Conservation (phyloP, 1,140 invertebrate genomes). For the Apis florea region DNA sequence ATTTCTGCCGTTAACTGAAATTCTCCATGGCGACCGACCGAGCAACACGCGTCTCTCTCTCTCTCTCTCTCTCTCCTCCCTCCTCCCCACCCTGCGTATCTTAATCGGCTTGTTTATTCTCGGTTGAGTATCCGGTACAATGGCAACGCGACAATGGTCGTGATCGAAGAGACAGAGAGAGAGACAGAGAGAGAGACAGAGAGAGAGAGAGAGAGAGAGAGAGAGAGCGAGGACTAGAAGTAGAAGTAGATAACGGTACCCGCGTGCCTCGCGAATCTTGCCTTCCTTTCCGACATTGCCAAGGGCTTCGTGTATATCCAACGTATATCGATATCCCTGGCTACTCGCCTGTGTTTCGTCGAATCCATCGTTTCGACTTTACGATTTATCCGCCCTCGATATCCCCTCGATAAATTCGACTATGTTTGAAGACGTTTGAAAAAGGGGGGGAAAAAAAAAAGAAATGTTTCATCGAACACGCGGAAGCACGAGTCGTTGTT, state of each 20-base stretch:
- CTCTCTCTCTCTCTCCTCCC: background rate
- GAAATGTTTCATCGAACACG: no score
- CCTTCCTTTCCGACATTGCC: background rate
- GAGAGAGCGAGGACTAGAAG: background rate
- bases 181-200: background rate
- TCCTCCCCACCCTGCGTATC: background rate
- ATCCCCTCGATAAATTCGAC: no score
- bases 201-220: background rate
- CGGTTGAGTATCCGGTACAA: background rate
- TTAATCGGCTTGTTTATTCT: conserved; percentile 22
- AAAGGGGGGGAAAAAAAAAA: no score
- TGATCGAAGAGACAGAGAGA: background rate
- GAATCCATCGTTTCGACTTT: no score
- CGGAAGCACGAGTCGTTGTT: no score
- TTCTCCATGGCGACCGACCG: background rate
- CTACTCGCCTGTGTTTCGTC: no score
- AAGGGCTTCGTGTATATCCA: background rate
- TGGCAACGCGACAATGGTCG: conserved; percentile 8
- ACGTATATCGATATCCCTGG: no score
- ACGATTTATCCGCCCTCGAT: no score
- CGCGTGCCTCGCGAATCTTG: background rate
- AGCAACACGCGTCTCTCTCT: background rate
- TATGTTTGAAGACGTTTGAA: no score
- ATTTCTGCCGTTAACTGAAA: conserved; percentile 23
- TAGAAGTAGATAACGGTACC: conserved; percentile 7